Evolutionary conservation across 2,113 vertebrate species (phyloP), one percentile per base, ranked within the genome.

Genomic region (Progne subis): DNA sequence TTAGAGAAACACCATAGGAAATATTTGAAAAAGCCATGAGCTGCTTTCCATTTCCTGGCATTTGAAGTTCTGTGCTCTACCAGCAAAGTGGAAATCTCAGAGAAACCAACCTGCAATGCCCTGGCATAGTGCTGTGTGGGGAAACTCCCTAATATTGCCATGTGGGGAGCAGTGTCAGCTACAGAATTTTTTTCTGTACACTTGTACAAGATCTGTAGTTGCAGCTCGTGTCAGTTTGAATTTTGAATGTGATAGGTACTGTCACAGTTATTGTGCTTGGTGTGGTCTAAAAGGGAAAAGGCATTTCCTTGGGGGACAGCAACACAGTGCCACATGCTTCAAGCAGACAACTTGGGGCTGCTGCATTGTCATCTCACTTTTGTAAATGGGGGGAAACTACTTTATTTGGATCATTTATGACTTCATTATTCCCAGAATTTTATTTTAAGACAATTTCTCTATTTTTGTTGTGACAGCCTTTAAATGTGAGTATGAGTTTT

Each of bases 201-300:
- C 52, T 80, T 31, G 43, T 75, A 52, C 12, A 56, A 28, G 34
- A 71, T 32, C 52, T 46, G 47, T 84, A 86, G 88, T 41, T 79
- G 85, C 91, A 86, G 47, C 39, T 72, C 6, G 0, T 47, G 60
- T 50, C 4, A 44, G 57, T 80, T 43, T 67, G 59, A 72, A 50
- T 57, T 78, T 63, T 60, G 70, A 55, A 32, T 74, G 59, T 87
- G 93, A 53, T 70, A 93, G 91, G 46, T 31, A 56, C 72, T n/a
- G 23, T 71, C 2, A 6, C 5, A 9, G 41, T 78, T 75, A 21
- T 28, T 3, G 12, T 26, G 14, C 39, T 94, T 17, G 3, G 61
- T 87, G 93, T 97, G 97, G 96, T 91, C 96, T 72, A 21, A 37
- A 91, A 67, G 29, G 65, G 41, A 82, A 26, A 15, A 83, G n/a